Evolutionary conservation across 1,140 invertebrate genomes (phyloP).

Genomic region (Adoxophyes honmai): DNA sequence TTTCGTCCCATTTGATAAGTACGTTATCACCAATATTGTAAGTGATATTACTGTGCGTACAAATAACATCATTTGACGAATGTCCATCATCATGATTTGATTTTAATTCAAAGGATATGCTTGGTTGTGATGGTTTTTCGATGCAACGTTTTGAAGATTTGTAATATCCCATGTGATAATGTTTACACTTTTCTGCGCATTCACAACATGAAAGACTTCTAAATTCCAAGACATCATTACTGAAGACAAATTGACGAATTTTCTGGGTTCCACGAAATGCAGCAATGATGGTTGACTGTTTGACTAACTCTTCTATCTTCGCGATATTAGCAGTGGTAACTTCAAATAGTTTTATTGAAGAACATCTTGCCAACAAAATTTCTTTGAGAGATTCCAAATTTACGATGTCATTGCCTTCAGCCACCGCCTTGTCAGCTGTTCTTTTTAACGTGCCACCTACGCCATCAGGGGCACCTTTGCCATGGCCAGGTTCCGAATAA

Average conservation of each 20-base stretch:
- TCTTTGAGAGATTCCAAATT: conserved; percentile 20
- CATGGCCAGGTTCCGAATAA: conserved; percentile 30
- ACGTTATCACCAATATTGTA: conserved; percentile 25
- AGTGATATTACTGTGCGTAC: background rate
- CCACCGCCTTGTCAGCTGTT: conserved; percentile 28
- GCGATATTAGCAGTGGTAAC: conserved; percentile 22
- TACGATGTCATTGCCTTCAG: conserved; percentile 29
- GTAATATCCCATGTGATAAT: conserved; percentile 18
- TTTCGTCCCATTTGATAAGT: conserved; percentile 22
- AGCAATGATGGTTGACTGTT: conserved; percentile 21
- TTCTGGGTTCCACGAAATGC: conserved; percentile 31
- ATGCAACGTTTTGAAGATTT: background rate
- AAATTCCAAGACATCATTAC: conserved; percentile 20
- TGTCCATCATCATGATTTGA: too few species aligned
- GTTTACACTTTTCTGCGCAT: conserved; percentile 21
- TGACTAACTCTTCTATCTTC: conserved; percentile 17
- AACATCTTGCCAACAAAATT: conserved; percentile 15
- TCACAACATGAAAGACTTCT: conserved; percentile 28
- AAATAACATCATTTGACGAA: background rate
- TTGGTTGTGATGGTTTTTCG: too few species aligned
- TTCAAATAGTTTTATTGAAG: conserved; percentile 21
- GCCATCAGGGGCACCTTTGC: conserved; percentile 25
- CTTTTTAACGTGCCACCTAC: conserved; percentile 31
- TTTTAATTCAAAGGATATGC: too few species aligned
- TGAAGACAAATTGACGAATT: conserved; percentile 31